phyloP scores from a whole-genome alignment of 1,140 invertebrate genomes.

The Zophobas atratus region DNA sequence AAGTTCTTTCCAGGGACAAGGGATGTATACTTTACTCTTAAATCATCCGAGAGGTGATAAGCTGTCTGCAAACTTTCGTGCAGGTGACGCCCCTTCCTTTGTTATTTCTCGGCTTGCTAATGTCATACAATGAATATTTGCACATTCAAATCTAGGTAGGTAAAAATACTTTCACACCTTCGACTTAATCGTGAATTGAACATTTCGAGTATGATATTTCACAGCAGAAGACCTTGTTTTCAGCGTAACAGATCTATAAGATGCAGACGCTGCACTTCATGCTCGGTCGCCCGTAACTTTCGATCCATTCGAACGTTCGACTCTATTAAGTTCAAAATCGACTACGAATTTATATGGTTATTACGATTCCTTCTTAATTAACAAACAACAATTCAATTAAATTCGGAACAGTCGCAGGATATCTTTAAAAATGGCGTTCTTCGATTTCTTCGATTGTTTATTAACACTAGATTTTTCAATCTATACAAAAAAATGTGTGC shows the following conservation, averaged over 20 bases:
- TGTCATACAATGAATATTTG: conserved; percentile 28
- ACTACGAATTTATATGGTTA: neutral
- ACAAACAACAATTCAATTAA: neutral
- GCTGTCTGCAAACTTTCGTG: conserved; percentile 32
- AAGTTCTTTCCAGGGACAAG: conserved; percentile 17
- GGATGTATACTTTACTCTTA: conserved; percentile 32
- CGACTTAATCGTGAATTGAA: conserved; percentile 16
- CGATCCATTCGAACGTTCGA: neutral
- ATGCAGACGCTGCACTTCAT: neutral
- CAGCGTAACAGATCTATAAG: neutral
- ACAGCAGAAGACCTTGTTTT: conserved; percentile 21
- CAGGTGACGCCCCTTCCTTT: conserved; percentile 24
- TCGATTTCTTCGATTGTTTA: too few relatives aligned
- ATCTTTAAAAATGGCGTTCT: too few relatives aligned
- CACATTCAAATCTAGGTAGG: conserved; percentile 20
- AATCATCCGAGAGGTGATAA: conserved; percentile 25
- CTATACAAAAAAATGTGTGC: too few relatives aligned
- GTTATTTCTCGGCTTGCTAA: conserved; percentile 19
- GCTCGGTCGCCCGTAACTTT: neutral
- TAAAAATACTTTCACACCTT: conserved; percentile 34
- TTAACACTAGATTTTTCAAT: too few relatives aligned
- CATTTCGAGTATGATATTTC: conserved; percentile 24
- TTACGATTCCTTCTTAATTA: neutral
- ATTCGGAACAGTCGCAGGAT: too few relatives aligned
- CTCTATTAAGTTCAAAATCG: neutral